phyloP scores from a whole-genome alignment of 2,113 vertebrate species.

The Cyanoramphus novaezelandiae region DNA sequence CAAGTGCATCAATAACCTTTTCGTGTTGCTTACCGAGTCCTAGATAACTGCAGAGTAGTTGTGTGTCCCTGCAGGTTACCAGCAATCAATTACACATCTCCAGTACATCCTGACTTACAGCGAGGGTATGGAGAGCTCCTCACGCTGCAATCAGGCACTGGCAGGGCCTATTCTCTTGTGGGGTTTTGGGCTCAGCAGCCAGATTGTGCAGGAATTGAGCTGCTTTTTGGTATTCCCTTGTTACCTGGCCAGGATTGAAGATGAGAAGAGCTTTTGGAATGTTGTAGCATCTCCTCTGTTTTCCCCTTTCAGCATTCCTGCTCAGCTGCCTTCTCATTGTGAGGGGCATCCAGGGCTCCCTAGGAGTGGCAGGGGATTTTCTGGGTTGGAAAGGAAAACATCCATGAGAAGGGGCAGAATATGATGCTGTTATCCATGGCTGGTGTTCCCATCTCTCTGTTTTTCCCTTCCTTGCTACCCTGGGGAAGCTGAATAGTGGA shows the following conservation, averaged over 20 bases:
- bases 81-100: background rate
- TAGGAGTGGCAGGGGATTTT: background rate
- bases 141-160: background rate
- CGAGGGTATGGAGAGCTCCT: background rate
- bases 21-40: background rate
- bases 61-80: background rate
- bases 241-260: background rate
- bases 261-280: background rate
- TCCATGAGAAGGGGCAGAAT: background rate
- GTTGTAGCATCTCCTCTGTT: background rate
- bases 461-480: background rate
- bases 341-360: background rate
- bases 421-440: background rate
- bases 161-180: accelerated
- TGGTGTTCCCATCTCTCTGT: background rate
- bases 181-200: background rate
- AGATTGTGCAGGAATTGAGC: background rate
- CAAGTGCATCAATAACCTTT: background rate
- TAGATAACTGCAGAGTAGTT: background rate
- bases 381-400: background rate
- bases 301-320: background rate
- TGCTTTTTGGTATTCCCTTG: background rate
- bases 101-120: background rate
- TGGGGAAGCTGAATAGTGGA: background rate
- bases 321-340: background rate